phyloP scores from a whole-genome alignment of 2,888 invertebrate species.

The Clepsis dumicolana region DNA sequence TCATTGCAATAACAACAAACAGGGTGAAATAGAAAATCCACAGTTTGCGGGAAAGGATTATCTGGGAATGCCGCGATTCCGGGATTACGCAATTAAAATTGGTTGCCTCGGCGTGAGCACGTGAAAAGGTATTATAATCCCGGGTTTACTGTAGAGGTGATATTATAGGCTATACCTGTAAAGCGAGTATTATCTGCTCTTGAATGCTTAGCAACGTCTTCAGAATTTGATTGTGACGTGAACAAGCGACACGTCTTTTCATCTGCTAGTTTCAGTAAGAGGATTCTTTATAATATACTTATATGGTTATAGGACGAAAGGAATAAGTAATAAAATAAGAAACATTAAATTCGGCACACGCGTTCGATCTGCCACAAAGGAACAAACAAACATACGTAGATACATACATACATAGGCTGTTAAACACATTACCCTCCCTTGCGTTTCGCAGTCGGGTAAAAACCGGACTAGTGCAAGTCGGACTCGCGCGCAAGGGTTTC shows the following conservation, averaged over 20 bases:
- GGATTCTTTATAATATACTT: no score
- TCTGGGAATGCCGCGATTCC: neutral
- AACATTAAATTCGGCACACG: no score
- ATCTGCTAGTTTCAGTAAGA: neutral
- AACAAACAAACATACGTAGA: no score
- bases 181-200: slow-evolving; percentile 6
- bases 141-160: slow-evolving; percentile 17
- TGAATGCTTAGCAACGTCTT: neutral
- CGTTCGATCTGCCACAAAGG: no score
- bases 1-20: slow-evolving; percentile 18
- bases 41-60: slow-evolving; percentile 21
- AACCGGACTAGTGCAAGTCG: no score
- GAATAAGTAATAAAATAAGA: no score
- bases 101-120: slow-evolving; percentile 23
- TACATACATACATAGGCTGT: no score
- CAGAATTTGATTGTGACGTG: neutral
- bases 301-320: no score
- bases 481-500: no score
- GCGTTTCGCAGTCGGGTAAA: no score
- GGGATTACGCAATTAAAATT: slow-evolving; percentile 38
- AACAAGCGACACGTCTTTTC: neutral
- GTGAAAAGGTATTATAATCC: slow-evolving; percentile 32
- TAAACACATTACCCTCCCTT: no score
- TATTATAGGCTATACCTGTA: slow-evolving; percentile 9
- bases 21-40: slow-evolving; percentile 18